These are phyloP conservation scores for Heliconius erato DNA, from an alignment of 2,888 invertebrate species.

Conservation along the genomic window DNA sequence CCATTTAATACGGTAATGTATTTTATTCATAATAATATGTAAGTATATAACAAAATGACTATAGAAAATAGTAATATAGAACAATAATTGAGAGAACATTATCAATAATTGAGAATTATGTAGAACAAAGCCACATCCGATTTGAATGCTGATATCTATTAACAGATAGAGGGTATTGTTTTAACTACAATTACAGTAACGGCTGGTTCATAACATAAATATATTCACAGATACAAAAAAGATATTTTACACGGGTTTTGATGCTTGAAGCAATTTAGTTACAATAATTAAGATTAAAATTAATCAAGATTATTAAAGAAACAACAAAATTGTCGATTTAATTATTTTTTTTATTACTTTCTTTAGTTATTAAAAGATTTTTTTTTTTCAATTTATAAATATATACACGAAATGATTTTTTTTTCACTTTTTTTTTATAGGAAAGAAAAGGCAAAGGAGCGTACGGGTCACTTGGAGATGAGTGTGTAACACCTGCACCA, in stretches of 20 bases:
- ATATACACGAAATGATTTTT: too few relatives aligned
- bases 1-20: background rate
- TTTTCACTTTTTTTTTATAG: too few relatives aligned
- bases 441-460: too few relatives aligned
- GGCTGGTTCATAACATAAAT: background rate
- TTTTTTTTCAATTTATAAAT: background rate
- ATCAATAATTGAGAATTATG: constrained; percentile 9
- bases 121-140: constrained; percentile 9
- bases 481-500: too few relatives aligned
- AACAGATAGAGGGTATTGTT: constrained; percentile 3
- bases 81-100: background rate
- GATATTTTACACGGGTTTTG: too few relatives aligned
- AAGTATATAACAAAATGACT: background rate
- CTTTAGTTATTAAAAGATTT: background rate
- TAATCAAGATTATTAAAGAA: background rate
- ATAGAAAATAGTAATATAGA: background rate
- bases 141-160: constrained; percentile 20
- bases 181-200: background rate
- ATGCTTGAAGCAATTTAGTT: background rate
- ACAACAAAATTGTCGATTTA: background rate
- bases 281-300: background rate
- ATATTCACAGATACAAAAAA: background rate
- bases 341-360: background rate
- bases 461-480: too few relatives aligned
- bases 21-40: background rate